Conservation (phyloP, 2,888 invertebrate species). For the Hirtodrosophila alboralis region DNA sequence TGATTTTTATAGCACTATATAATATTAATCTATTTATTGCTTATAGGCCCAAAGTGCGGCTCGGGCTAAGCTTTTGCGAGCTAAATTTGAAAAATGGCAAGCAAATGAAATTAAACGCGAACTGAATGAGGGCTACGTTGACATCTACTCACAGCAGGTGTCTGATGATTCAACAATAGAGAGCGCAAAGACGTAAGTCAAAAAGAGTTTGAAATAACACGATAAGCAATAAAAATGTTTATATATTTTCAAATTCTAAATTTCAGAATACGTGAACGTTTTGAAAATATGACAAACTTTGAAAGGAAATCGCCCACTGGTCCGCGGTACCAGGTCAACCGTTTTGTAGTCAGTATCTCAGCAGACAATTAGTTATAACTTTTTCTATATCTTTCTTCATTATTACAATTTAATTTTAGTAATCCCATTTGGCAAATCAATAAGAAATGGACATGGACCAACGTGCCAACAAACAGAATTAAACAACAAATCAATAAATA, state of each 20-base stretch:
- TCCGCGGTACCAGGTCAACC: conserved; percentile 90
- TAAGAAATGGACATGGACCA: neutral
- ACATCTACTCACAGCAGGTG: conserved; percentile 83
- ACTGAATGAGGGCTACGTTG: conserved; percentile 84
- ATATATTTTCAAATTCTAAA: too few relatives aligned
- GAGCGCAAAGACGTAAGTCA: conserved; percentile 90
- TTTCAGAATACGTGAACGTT: conserved; percentile 91
- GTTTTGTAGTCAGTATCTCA: conserved; percentile 93
- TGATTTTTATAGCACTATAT: too few relatives aligned
- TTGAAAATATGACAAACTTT: conserved; percentile 91
- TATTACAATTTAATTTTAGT: conserved; percentile 27
- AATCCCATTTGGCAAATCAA: neutral
- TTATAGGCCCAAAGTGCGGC: conserved; percentile 90
- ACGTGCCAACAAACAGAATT: neutral
- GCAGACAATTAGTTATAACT: neutral
- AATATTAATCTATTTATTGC: too few relatives aligned
- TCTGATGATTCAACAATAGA: conserved; percentile 92
- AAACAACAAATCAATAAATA: conserved; percentile 1
- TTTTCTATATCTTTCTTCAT: neutral
- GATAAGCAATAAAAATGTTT: too few relatives aligned
- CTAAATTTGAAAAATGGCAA: conserved; percentile 95
- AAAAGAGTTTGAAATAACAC: too few relatives aligned
- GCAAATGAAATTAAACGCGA: conserved; percentile 87
- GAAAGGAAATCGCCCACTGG: conserved; percentile 85
- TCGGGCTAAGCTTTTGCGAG: conserved; percentile 92